Conservation (phyloP, 2,888 invertebrate species). For the Heliconius cydno region DNA sequence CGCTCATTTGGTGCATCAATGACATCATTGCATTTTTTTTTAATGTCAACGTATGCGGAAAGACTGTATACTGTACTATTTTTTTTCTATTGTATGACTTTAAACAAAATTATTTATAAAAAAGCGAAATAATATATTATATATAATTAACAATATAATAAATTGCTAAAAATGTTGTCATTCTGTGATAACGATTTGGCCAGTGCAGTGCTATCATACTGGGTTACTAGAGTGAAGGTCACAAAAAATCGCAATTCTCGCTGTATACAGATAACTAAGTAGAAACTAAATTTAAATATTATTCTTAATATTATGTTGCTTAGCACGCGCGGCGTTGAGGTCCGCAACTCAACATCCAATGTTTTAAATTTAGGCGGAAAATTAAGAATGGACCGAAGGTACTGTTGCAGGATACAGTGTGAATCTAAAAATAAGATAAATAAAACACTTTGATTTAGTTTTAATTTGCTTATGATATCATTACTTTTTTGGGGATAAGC, state of each 20-base stretch:
- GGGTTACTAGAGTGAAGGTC: slow-evolving; percentile 10
- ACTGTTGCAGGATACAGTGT: too few species aligned
- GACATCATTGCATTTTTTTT: too few species aligned
- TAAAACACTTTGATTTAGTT: slow-evolving; percentile 3
- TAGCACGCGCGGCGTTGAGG: background rate
- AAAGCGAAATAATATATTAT: too few species aligned
- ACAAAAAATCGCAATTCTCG: background rate
- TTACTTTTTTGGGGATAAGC: slow-evolving; percentile 35
- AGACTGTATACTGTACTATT: too few species aligned
- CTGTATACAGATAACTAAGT: background rate
- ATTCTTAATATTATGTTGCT: background rate
- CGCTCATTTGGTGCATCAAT: too few species aligned
- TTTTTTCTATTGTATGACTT: too few species aligned
- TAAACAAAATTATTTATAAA: too few species aligned
- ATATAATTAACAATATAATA: too few species aligned
- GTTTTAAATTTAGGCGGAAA: background rate
- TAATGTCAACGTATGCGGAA: too few species aligned
- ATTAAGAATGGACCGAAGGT: too few species aligned
- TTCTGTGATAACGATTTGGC: background rate
- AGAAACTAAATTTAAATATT: background rate
- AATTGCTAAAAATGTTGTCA: background rate
- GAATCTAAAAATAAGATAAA: background rate
- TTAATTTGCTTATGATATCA: slow-evolving; percentile 27
- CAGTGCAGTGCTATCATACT: background rate
- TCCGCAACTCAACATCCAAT: background rate